Percentiles rank a stretch among this genome's conserved stretches.
phyloP scores from a whole-genome alignment of 2,113 vertebrate genomes.

The Mus musculus region DNA sequence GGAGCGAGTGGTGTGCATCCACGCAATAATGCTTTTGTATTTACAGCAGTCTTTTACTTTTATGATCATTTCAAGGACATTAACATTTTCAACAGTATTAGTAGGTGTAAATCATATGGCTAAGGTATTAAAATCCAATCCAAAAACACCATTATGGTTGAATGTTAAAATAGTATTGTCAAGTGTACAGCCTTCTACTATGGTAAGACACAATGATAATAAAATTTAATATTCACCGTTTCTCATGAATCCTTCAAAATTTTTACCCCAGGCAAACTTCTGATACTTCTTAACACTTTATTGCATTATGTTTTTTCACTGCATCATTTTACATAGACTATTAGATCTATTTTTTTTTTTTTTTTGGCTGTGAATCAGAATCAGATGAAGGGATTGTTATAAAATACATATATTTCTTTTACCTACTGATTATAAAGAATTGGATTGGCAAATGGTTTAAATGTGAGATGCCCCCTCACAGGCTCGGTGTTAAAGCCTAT shows the following conservation, averaged over 20 bases:
- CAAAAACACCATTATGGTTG: slow-evolving; percentile 20
- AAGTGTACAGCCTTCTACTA: not conserved
- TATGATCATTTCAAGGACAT: slow-evolving; percentile 32
- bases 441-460: not conserved
- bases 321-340: slow-evolving; percentile 13
- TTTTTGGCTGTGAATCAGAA: not conserved
- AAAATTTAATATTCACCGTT: not conserved
- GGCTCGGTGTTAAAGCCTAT: not conserved
- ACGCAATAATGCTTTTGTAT: not conserved
- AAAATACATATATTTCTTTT: not conserved
- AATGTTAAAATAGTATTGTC: slow-evolving; percentile 26
- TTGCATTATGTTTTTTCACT: not conserved
- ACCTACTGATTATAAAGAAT: not conserved
- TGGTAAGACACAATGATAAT: slow-evolving; percentile 6
- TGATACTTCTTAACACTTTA: not conserved
- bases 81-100: slow-evolving; percentile 56
- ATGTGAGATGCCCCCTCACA: not conserved
- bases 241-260: not conserved
- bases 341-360: not conserved
- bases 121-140: slow-evolving; percentile 30
- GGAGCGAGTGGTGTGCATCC: not conserved
- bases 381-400: not conserved
- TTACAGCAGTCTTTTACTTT: slow-evolving; percentile 34
- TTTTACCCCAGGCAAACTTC: not conserved
- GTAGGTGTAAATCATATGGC: slow-evolving; percentile 41